Evolutionary conservation across 2,888 invertebrate genomes (phyloP).

Genomic region (Drosophila seclusa): DNA sequence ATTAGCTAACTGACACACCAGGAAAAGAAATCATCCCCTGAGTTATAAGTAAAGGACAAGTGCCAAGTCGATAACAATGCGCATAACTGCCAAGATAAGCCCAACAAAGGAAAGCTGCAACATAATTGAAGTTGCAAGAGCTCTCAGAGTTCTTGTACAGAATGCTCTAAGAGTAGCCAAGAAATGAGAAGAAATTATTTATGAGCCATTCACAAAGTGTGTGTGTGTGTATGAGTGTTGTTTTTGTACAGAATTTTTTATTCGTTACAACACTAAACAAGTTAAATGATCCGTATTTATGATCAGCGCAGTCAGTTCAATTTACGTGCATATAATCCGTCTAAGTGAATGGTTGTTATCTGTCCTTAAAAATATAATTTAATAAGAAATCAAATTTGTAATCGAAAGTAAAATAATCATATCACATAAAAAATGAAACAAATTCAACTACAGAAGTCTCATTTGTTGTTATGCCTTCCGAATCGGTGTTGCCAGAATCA

Average conservation of each 20-base stretch:
- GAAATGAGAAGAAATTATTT: neutral
- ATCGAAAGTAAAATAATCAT: neutral
- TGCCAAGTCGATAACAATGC: constrained; percentile 36
- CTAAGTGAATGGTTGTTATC: neutral
- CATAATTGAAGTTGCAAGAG: constrained; percentile 20
- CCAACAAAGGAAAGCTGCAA: constrained; percentile 33
- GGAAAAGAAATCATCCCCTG: constrained; percentile 44
- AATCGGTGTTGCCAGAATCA: neutral
- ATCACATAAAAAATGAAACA: neutral
- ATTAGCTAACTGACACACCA: constrained; percentile 54
- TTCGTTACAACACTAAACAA: neutral
- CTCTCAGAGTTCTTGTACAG: neutral
- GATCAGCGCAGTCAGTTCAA: neutral
- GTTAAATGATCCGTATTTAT: neutral
- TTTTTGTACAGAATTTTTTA: neutral
- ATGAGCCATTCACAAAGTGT: neutral
- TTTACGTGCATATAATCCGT: neutral
- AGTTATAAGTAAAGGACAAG: constrained; percentile 46
- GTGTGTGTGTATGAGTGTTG: neutral
- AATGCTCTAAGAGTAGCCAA: neutral
- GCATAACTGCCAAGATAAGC: constrained; percentile 26
- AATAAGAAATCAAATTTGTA: neutral
- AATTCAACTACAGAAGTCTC: neutral
- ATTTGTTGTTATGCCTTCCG: neutral
- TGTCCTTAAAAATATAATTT: neutral